Evolutionary conservation across 2,113 vertebrate genomes (phyloP).

Genomic region (Jaculus jaculus): DNA sequence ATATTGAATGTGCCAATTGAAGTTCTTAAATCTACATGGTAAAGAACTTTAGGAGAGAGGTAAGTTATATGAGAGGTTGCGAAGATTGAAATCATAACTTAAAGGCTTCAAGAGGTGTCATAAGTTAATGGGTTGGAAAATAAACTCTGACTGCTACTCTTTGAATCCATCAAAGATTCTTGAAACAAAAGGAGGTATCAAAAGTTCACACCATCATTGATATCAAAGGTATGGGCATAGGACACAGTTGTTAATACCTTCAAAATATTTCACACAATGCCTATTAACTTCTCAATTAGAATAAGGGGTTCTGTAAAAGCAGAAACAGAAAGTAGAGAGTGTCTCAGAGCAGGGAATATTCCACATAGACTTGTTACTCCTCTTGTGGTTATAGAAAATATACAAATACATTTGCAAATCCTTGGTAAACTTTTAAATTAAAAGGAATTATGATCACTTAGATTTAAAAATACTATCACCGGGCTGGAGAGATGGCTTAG

Average conservation of each 20-base stretch:
- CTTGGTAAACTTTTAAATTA: too few species aligned
- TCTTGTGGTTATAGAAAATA: neutral
- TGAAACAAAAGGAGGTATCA: neutral
- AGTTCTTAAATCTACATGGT: neutral
- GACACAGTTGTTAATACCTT: neutral
- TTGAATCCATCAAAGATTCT: neutral
- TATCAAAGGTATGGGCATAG: neutral
- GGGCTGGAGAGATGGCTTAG: too few species aligned
- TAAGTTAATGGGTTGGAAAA: neutral
- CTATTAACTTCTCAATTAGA: neutral
- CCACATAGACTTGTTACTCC: too few species aligned
- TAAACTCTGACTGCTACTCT: neutral
- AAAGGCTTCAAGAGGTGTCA: neutral
- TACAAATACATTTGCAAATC: neutral
- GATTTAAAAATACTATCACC: too few species aligned
- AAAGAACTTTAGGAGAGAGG: neutral
- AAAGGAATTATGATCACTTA: too few species aligned
- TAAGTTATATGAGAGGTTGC: neutral
- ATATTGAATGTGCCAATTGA: neutral
- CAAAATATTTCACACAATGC: neutral
- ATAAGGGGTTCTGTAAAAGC: neutral
- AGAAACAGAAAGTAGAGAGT: neutral
- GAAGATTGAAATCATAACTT: neutral
- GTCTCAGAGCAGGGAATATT: too few species aligned
- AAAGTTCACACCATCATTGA: neutral